These are phyloP conservation scores for Onthophagus sagittarius DNA, from an alignment of 2,888 invertebrate genomes.

Conservation along the genomic window DNA sequence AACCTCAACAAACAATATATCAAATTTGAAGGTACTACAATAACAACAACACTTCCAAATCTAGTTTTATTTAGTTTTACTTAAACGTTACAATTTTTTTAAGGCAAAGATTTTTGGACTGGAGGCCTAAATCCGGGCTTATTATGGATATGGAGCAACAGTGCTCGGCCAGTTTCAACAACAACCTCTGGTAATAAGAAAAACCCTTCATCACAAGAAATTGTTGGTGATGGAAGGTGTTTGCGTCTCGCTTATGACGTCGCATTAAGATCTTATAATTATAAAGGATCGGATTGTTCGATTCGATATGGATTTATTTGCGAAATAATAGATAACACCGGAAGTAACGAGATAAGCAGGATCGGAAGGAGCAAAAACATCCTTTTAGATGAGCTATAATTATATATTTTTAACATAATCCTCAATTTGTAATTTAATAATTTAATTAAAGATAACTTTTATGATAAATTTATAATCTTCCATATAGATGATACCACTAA, in stretches of 20 bases:
- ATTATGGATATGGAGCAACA: conserved; percentile 84
- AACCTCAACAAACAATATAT: too few relatives aligned
- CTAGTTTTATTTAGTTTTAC: too few relatives aligned
- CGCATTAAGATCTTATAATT: conserved; percentile 57
- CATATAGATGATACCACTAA: too few relatives aligned
- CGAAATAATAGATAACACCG: conserved; percentile 58
- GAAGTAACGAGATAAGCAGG: conserved; percentile 59
- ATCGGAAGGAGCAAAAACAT: conserved; percentile 41
- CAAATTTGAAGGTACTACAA: too few relatives aligned
- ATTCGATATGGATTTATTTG: conserved; percentile 67
- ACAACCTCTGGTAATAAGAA: conserved; percentile 38
- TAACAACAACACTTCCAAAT: too few relatives aligned
- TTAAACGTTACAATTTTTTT: too few relatives aligned
- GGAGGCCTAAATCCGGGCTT: conserved; percentile 82
- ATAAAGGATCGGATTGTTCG: conserved; percentile 72
- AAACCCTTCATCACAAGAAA: conserved; percentile 47
- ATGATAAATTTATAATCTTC: too few relatives aligned
- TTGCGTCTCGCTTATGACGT: conserved; percentile 65
- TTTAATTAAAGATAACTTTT: too few relatives aligned
- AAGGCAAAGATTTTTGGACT: conserved; percentile 76
- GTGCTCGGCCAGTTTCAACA: conserved; percentile 66
- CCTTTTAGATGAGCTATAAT: conserved; percentile 28
- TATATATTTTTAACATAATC: too few relatives aligned
- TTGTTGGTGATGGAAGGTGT: conserved; percentile 67
- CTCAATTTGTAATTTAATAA: too few relatives aligned